Conservation (phyloP, 64 coral and sea anemone genomes). For the Montipora efflorescens region DNA sequence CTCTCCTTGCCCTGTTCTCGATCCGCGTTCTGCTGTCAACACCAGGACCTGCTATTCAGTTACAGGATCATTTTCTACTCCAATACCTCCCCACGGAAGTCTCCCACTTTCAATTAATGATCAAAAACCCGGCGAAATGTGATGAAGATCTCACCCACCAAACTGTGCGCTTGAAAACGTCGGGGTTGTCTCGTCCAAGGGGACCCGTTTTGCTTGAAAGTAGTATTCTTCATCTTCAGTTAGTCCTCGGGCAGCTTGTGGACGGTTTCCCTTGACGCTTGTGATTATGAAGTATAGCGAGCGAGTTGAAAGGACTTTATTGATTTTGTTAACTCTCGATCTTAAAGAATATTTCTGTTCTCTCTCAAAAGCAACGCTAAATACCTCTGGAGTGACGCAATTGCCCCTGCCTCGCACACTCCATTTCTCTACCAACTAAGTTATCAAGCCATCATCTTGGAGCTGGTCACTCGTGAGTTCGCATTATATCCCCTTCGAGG, state of each 20-base stretch:
- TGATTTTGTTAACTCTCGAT: constrained; percentile 17
- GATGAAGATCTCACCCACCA: constrained; percentile 38
- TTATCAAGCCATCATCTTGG: no score
- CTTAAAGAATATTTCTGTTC: constrained; percentile 32
- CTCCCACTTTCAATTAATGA: neutral
- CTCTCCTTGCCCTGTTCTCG: neutral
- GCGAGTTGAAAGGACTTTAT: neutral
- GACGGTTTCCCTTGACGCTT: constrained; percentile 37
- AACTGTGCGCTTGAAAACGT: constrained; percentile 36
- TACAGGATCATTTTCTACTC: neutral
- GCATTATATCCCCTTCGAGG: no score
- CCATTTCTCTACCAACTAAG: neutral
- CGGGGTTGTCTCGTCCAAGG: neutral
- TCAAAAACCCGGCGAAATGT: constrained; percentile 26
- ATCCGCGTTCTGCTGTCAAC: neutral
- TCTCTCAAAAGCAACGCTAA: neutral
- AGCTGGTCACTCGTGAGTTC: no score
- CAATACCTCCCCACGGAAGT: neutral
- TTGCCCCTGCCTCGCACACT: constrained; percentile 17
- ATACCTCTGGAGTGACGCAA: constrained; percentile 24
- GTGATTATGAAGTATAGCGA: neutral
- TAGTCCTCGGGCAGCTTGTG: constrained; percentile 21
- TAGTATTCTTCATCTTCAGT: constrained; percentile 20
- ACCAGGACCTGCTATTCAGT: no score
- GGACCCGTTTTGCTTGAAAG: constrained; percentile 5